Conservation (phyloP, 2,888 invertebrate species). For the Steinernema carpocapsae region DNA sequence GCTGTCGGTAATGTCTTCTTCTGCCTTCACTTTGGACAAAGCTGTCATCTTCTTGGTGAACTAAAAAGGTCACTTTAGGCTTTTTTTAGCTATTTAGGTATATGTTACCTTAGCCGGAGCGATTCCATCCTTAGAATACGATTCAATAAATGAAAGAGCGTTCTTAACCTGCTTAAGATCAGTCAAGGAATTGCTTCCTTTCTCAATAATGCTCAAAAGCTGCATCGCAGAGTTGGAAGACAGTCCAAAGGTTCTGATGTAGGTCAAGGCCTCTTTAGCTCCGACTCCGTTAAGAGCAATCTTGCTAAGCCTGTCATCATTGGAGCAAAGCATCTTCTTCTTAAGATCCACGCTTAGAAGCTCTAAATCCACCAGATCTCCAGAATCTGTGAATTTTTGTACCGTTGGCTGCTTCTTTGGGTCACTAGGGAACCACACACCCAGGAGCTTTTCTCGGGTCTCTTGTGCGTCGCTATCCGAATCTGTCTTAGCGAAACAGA, state of each 20-base stretch:
- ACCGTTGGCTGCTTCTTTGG: neutral
- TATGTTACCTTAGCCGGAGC: no score
- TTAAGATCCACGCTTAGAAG: neutral
- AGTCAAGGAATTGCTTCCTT: neutral
- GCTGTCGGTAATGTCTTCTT: neutral
- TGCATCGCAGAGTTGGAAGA: neutral
- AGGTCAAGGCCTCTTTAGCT: neutral
- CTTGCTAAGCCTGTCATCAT: neutral
- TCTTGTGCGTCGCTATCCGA: neutral
- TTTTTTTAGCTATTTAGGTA: no score
- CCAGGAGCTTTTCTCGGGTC: neutral
- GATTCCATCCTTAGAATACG: neutral
- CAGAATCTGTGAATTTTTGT: neutral
- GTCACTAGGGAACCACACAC: neutral
- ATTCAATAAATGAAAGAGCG: neutral
- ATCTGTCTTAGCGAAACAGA: neutral
- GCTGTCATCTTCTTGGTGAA: neutral
- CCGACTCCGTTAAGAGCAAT: neutral
- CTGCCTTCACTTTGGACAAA: neutral
- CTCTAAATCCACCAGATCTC: neutral
- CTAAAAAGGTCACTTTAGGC: no score
- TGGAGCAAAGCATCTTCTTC: conserved; percentile 12
- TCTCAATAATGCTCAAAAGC: neutral
- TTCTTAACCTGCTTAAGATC: neutral
- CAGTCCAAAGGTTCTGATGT: neutral